Base-by-base conservation (phyloP, 2,113 vertebrate genomes). In the Cavia porcellus region DNA sequence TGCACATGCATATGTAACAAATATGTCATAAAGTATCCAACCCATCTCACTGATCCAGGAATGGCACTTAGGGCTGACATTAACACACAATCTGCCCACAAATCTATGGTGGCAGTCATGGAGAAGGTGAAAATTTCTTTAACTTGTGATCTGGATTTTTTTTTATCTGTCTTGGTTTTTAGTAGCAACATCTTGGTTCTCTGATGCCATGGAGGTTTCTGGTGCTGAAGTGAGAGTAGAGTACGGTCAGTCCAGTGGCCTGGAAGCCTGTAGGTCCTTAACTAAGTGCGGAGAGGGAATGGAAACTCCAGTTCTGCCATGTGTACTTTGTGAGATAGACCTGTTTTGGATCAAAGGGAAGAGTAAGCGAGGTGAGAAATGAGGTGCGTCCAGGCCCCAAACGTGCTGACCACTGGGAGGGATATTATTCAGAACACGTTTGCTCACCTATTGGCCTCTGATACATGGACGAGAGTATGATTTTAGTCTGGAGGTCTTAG, bases 41-140 rank as follows among this genome's bases (percentile, higher is more conserved):
- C 52, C 20, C 35, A 30, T 62, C 70, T 80, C 82, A 80, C 61
- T 5, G 17, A 81, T 59, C 79, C 42, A 87, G 52, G 52, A 88
- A 55, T 55, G 28, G 22, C 7, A 25, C 28, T 93, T 38, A 57
- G 3, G 55, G 14, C 35, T 86, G 52, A 94, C 22, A 84, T 42
- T 62, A 92, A 68, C 62, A 68, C n/a, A 89, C 52, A n/a, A 45
- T 2, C 22, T 89, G 50, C 11, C 12, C 45, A n/a, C 14, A 45
- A 38, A 52, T 74, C 57, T 94, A 38, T 2, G 19, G 5, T 2
- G 3, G 3, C 15, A 4, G 1, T 14, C 0, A 2, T 25, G 2
- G 28, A 17, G 20, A 38, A 15, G 1, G 22, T 28, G 24, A 70
- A 32, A 84, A 83, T 61, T 77, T 19, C 22, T 66, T 19, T 62